Percentiles rank a stretch among this genome's conserved stretches.
phyloP scores from a whole-genome alignment of 2,113 vertebrate genomes.

The Gymnarchus niloticus region DNA sequence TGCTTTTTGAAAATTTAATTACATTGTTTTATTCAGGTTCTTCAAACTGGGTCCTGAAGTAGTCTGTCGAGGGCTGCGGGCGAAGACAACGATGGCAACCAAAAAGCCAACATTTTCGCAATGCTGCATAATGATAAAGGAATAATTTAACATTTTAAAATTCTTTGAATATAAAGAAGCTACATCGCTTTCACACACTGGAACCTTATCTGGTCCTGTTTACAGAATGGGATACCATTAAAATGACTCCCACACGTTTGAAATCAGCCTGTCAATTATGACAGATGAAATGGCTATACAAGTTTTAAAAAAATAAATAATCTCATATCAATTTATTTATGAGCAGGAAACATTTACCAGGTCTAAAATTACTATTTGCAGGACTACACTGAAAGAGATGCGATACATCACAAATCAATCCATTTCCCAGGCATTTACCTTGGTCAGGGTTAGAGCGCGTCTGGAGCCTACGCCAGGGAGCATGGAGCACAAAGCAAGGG shows the following conservation, averaged over 20 bases:
- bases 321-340: not conserved
- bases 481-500: too few species aligned
- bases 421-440: not conserved
- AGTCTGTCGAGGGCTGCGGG: not conserved
- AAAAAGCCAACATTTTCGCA: not conserved
- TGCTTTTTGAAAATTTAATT: slow-evolving; percentile 1
- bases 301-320: not conserved
- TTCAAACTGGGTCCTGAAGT: not conserved
- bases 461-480: not conserved
- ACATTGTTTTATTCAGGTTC: not conserved
- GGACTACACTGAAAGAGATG: not conserved
- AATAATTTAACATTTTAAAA: not conserved
- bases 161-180: too few species aligned
- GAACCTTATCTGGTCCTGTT: not conserved
- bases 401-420: not conserved
- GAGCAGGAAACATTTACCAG: not conserved
- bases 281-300: not conserved
- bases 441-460: not conserved
- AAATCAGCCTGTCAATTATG: not conserved
- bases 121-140: not conserved
- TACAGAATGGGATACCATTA: not conserved
- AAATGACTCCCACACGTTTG: not conserved
- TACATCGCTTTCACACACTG: too few species aligned
- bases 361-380: not conserved
- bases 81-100: not conserved